These are phyloP conservation scores for Capromys pilorides DNA, from an alignment of 2,797 vertebrate genomes.

Conservation along the genomic window DNA sequence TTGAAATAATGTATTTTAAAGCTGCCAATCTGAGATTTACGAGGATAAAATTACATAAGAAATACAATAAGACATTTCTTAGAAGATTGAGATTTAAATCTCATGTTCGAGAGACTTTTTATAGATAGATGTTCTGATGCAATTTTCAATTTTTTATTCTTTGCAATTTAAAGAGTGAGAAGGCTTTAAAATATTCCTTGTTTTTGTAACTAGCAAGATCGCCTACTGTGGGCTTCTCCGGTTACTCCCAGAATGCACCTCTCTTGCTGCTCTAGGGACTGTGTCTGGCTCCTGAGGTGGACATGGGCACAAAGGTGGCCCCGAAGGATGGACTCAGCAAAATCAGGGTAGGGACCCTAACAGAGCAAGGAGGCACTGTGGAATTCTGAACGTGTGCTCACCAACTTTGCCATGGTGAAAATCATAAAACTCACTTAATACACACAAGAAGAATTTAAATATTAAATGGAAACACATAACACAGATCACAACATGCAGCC, in stretches of 20 bases:
- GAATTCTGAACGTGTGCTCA: not conserved
- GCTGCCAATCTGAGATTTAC: not conserved
- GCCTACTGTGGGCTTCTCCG: not conserved
- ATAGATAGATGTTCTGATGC: not conserved
- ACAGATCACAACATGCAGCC: not conserved
- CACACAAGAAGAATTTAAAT: not conserved
- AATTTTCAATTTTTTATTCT: not conserved
- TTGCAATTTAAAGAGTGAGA: not conserved
- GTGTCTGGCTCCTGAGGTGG: not conserved
- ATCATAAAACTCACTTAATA: not conserved
- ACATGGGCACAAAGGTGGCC: not conserved
- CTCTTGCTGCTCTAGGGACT: not conserved
- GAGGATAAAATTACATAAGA: not conserved
- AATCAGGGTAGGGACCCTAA: not conserved
- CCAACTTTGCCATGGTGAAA: too few species aligned
- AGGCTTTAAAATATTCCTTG: not conserved
- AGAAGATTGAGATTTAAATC: not conserved
- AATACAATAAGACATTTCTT: not conserved
- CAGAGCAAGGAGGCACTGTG: not conserved
- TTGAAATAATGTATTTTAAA: not conserved
- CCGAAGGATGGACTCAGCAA: not conserved
- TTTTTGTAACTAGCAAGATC: not conserved
- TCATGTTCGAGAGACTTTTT: not conserved
- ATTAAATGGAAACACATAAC: not conserved
- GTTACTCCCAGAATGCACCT: not conserved